Evolutionary conservation across 2,113 vertebrate genomes (phyloP).

Genomic region (Hemichromis elongatus): DNA sequence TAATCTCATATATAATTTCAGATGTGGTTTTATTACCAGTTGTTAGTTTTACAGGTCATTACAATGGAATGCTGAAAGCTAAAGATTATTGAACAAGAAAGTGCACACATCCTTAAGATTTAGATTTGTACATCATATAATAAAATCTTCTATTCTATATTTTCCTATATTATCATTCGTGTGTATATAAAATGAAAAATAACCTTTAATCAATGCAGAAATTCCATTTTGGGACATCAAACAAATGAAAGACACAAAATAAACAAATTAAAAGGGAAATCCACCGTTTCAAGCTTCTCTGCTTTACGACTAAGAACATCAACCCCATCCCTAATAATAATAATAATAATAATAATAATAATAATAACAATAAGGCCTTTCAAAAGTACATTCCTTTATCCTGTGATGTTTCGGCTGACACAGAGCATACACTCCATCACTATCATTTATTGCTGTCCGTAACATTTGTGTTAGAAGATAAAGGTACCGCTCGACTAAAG

Average conservation of each 20-base stretch:
- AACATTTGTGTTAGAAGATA: constrained; percentile 12
- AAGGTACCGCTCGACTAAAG: constrained; percentile 54
- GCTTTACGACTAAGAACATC: not conserved
- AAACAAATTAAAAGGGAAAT: not conserved
- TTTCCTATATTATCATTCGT: constrained; percentile 3
- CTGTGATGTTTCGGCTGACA: not conserved
- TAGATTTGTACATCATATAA: constrained; percentile 40
- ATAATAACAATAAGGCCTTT: constrained; percentile 30
- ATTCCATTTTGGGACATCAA: constrained; percentile 30
- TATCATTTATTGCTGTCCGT: constrained; percentile 58
- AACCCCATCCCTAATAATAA: not conserved
- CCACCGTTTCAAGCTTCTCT: not conserved
- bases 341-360: too few relatives aligned
- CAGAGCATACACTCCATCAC: not conserved
- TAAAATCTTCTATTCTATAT: constrained; percentile 6
- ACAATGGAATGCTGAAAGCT: constrained; percentile 60
- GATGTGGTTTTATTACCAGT: constrained; percentile 33
- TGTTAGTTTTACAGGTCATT: constrained; percentile 38
- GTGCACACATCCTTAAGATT: constrained; percentile 33
- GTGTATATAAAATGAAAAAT: constrained; percentile 58
- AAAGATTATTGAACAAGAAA: constrained; percentile 31
- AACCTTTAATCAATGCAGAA: constrained; percentile 42
- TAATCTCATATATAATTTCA: constrained; percentile 61
- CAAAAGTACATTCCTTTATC: constrained; percentile 12
- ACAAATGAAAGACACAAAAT: constrained; percentile 9